A percentile compares a stretch with the other conserved stretches of the same genome.
Evolutionary conservation across 2,113 vertebrate genomes (phyloP).

Genomic region (Pelecanoides urinatrix): DNA sequence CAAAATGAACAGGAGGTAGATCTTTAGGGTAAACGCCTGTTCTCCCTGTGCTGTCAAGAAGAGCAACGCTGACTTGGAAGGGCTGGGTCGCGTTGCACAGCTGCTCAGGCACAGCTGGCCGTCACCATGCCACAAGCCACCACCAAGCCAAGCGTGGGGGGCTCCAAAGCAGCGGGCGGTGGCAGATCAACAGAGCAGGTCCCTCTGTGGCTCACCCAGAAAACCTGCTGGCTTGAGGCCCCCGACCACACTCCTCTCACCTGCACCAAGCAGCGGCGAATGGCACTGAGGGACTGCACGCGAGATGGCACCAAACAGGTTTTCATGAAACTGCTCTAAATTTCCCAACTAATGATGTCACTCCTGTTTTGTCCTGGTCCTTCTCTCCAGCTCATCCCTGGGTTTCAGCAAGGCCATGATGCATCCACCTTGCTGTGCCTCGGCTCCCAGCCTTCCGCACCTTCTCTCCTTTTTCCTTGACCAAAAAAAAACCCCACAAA

Average conservation of each 20-base stretch:
- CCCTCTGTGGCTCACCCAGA: neutral
- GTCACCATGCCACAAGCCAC: fast-evolving
- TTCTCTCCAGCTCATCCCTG: neutral
- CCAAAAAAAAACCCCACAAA: neutral
- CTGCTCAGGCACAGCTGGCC: neutral
- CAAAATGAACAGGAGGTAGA: neutral
- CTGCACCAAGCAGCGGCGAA: neutral
- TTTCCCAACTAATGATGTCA: neutral
- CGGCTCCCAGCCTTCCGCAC: neutral
- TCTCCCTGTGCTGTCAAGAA: neutral
- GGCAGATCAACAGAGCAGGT: neutral
- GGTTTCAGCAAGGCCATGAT: neutral
- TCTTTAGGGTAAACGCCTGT: neutral
- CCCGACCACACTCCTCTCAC: neutral
- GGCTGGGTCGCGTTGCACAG: neutral
- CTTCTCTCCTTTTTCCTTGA: neutral
- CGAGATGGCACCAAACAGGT: neutral
- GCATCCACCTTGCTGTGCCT: neutral
- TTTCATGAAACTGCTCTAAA: neutral
- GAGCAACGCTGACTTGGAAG: neutral
- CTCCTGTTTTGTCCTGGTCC: neutral
- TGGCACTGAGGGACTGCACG: neutral
- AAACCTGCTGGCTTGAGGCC: neutral
- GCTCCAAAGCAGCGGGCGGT: neutral
- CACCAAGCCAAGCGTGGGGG: neutral